These are phyloP conservation scores for Austrolebias charrua DNA, from an alignment of 2,797 vertebrate genomes.

Conservation along the genomic window DNA sequence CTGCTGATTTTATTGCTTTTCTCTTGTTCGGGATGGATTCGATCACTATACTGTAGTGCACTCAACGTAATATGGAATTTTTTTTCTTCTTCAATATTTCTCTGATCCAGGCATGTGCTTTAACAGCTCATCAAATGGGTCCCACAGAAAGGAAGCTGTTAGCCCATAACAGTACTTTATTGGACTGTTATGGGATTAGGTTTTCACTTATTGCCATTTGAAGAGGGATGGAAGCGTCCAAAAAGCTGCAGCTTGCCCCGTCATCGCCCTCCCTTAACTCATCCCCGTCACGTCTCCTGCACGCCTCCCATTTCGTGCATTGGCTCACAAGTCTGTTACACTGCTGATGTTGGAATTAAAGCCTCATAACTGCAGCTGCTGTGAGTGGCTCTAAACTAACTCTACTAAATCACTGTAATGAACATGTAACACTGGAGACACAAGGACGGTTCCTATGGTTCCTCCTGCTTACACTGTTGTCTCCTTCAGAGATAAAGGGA, in stretches of 20 bases:
- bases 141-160: background rate
- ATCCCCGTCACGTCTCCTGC: slow-evolving; percentile 45
- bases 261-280: slow-evolving; percentile 40
- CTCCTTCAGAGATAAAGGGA: slow-evolving; percentile 44
- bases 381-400: slow-evolving; percentile 30
- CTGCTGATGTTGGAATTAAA: slow-evolving; percentile 34
- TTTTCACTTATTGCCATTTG: slow-evolving; percentile 29
- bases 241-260: slow-evolving; percentile 37
- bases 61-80: slow-evolving; percentile 22
- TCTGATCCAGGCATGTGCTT: slow-evolving; percentile 20
- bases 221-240: slow-evolving; percentile 13
- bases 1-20: slow-evolving; percentile 55
- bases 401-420: slow-evolving; percentile 48
- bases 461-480: slow-evolving; percentile 26
- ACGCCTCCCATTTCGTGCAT: slow-evolving; percentile 26
- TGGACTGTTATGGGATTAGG: slow-evolving; percentile 17
- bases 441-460: slow-evolving; percentile 30
- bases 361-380: slow-evolving; percentile 26
- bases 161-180: slow-evolving; percentile 9
- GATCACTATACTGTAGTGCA: slow-evolving; percentile 27
- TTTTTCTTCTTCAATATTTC: slow-evolving; percentile 21
- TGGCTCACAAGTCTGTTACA: slow-evolving; percentile 26
- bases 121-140: slow-evolving; percentile 20
- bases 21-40: slow-evolving; percentile 33
- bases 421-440: slow-evolving; percentile 46